Evolutionary conservation across 2,888 invertebrate species (phyloP).

Genomic region (Drosophila austrosaltans): DNA sequence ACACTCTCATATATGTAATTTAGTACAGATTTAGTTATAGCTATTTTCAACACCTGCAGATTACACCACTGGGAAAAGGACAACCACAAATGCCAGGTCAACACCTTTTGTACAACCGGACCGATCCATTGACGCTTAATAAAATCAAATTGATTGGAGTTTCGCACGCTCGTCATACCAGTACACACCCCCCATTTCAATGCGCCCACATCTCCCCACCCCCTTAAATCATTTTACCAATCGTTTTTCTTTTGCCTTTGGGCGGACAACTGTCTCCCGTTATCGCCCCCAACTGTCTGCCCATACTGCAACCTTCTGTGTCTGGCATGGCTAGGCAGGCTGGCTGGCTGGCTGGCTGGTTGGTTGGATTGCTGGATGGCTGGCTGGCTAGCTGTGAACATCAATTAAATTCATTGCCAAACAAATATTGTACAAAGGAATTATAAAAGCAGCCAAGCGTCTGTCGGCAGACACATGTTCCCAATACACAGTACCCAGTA

Average conservation of each 20-base stretch:
- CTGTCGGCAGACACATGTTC: conserved; percentile 58
- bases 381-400: conserved; percentile 66
- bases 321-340: conserved; percentile 41
- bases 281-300: background rate
- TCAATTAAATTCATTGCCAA: conserved; percentile 80
- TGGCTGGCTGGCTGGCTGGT: conserved; percentile 55
- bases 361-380: conserved; percentile 44
- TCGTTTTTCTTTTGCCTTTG: background rate
- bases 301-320: background rate
- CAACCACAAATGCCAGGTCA: conserved; percentile 57
- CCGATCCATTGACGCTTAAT: conserved; percentile 51
- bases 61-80: conserved; percentile 37
- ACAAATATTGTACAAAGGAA: conserved; percentile 76
- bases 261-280: background rate
- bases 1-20: background rate
- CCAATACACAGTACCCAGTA: background rate
- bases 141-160: conserved; percentile 67
- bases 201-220: background rate
- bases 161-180: conserved; percentile 49
- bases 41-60: conserved; percentile 10
- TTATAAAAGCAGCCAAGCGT: conserved; percentile 61
- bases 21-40: conserved; percentile 14
- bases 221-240: conserved; percentile 15
- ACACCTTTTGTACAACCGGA: conserved; percentile 49
- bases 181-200: background rate